Conservation (phyloP, 1,140 invertebrate species). For the Planococcus citri region DNA sequence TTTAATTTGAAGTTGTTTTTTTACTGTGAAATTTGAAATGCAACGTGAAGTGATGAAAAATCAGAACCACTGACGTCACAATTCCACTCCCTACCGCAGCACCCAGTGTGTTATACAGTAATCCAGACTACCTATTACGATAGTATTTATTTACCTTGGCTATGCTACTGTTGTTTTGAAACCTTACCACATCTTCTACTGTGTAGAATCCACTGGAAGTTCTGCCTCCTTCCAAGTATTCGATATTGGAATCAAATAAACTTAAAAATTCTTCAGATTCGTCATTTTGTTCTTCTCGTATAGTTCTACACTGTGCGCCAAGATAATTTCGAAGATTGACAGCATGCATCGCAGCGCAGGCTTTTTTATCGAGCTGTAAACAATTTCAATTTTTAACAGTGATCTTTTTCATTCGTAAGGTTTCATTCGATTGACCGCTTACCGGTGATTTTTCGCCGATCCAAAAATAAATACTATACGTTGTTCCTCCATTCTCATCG, state of each 20-base stretch:
- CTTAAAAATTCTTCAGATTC: conserved; percentile 92
- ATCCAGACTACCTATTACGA: too few species aligned
- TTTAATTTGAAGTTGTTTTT: too few species aligned
- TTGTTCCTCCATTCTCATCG: conserved; percentile 38
- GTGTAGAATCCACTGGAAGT: conserved; percentile 96
- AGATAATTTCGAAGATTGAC: conserved; percentile 94
- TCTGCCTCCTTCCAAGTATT: conserved; percentile 91
- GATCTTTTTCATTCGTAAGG: neutral
- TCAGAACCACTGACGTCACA: too few species aligned
- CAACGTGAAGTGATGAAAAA: too few species aligned
- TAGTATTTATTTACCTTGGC: too few species aligned
- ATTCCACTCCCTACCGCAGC: too few species aligned
- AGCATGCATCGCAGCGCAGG: conserved; percentile 97
- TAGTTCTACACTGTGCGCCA: conserved; percentile 91
- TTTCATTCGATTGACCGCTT: conserved; percentile 32
- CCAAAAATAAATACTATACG: conserved; percentile 81
- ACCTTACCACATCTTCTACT: conserved; percentile 78
- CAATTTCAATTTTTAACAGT: neutral
- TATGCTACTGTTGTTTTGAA: too few species aligned
- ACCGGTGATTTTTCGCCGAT: conserved; percentile 92
- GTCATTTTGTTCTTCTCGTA: conserved; percentile 90
- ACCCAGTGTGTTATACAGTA: too few species aligned
- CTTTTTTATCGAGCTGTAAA: conserved; percentile 82
- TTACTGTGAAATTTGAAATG: too few species aligned
- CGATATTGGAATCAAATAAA: conserved; percentile 83